Percentiles rank a stretch among this genome's conserved stretches.
Evolutionary conservation across 1,140 invertebrate species (phyloP).

Genomic region (Gonatopus flavifemur): DNA sequence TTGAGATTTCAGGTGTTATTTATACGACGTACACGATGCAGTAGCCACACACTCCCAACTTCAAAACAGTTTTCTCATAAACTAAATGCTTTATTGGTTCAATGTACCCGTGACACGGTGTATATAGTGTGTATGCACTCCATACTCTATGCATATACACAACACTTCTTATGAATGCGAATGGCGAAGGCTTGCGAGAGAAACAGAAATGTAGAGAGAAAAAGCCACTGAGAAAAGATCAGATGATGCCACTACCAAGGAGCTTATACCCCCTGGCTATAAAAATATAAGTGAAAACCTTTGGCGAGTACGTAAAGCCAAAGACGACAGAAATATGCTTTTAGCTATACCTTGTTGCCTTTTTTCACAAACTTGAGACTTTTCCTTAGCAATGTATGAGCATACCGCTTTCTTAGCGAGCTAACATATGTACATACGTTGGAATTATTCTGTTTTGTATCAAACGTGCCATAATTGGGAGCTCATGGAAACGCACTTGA

Average conservation of each 20-base stretch:
- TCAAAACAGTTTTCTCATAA: constrained; percentile 30
- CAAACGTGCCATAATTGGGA: no score
- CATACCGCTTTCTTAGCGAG: constrained; percentile 11
- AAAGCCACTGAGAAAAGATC: constrained; percentile 23
- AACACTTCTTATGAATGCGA: no score
- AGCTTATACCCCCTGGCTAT: constrained; percentile 22
- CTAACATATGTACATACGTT: no score
- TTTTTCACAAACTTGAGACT: constrained; percentile 37
- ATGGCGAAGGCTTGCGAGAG: not conserved
- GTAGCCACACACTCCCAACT: constrained; percentile 11
- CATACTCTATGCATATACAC: not conserved
- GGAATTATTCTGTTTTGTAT: no score
- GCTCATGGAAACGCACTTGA: no score
- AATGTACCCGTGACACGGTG: not conserved
- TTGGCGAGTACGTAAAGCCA: constrained; percentile 31
- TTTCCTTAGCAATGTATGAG: constrained; percentile 16
- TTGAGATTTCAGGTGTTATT: no score
- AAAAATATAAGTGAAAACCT: constrained; percentile 36
- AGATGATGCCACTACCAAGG: constrained; percentile 12
- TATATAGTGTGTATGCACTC: not conserved
- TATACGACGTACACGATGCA: constrained; percentile 5
- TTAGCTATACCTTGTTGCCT: constrained; percentile 36
- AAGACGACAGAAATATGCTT: constrained; percentile 45
- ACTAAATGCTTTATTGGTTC: constrained; percentile 25
- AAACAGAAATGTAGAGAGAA: not conserved